phyloP scores from a whole-genome alignment of 2,113 vertebrate genomes.

The Poeciliopsis prolifica region DNA sequence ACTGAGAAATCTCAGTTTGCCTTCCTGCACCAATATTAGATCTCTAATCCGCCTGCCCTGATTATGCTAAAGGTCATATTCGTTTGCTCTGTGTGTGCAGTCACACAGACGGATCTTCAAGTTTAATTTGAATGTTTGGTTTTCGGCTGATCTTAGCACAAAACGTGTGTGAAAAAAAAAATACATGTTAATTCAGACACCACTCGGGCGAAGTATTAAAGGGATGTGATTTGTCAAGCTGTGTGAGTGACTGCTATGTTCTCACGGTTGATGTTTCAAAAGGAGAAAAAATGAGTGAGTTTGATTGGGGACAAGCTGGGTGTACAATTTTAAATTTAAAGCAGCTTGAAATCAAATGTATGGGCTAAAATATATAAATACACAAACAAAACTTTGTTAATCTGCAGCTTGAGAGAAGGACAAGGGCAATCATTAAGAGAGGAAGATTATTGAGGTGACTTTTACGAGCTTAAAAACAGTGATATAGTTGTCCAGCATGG shows the following conservation, averaged over 20 bases:
- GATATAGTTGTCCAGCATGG: neutral
- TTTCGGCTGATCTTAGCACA: slow-evolving; percentile 1
- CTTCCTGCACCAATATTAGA: neutral
- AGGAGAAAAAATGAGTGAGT: neutral
- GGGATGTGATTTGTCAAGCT: neutral
- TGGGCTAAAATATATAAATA: no score
- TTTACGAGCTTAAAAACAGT: no score
- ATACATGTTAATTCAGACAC: neutral
- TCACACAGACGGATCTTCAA: slow-evolving; percentile 11
- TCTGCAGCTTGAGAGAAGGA: no score
- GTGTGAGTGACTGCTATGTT: neutral
- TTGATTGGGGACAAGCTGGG: neutral
- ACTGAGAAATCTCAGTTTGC: neutral
- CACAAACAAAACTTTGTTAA: no score
- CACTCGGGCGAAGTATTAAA: neutral
- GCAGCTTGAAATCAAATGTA: neutral
- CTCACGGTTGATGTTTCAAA: neutral
- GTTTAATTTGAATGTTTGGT: slow-evolving; percentile 24
- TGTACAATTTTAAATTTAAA: neutral
- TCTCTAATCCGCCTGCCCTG: neutral
- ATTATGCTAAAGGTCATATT: slow-evolving; percentile 24
- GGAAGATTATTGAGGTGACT: no score
- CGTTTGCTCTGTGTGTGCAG: neutral
- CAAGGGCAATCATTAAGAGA: no score
- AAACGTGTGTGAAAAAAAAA: no score